Percentiles rank a stretch among this genome's conserved stretches.
phyloP scores from a whole-genome alignment of 2,113 vertebrate species.

The Myocastor coypus region DNA sequence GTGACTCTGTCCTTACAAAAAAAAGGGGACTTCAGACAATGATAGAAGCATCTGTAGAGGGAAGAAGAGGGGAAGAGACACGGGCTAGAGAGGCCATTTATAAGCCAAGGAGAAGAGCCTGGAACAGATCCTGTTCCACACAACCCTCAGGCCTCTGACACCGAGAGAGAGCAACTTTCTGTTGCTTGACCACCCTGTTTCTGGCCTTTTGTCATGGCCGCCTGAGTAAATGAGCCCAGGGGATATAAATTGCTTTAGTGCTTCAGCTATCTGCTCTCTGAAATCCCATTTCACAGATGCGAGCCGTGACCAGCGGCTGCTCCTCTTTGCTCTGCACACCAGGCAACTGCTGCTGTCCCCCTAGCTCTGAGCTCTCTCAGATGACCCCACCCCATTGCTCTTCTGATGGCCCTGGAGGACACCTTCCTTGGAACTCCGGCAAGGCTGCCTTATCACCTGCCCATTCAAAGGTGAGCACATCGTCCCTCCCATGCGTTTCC shows the following conservation, averaged over 20 bases:
- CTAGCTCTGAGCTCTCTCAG: background rate
- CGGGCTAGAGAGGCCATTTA: background rate
- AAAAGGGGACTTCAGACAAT: background rate
- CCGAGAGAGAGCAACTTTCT: background rate
- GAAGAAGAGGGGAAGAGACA: background rate
- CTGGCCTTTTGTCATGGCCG: background rate
- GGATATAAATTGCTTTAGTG: accelerated
- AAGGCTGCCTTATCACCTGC: background rate
- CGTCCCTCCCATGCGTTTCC: no score
- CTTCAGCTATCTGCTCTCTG: background rate
- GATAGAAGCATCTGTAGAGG: background rate
- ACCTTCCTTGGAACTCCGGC: background rate
- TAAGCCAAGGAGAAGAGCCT: background rate
- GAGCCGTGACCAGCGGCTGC: background rate
- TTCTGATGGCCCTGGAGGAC: background rate
- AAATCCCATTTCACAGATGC: background rate
- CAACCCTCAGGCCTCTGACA: background rate
- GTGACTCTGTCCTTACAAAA: background rate
- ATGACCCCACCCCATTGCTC: background rate
- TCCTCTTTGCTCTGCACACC: accelerated
- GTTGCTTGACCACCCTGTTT: no score
- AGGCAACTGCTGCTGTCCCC: background rate
- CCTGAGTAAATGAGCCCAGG: background rate
- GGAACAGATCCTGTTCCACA: no score
- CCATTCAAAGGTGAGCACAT: background rate